A percentile compares a stretch with the other conserved stretches of the same genome.
These are phyloP conservation scores for Hylomyscus alleni DNA, from an alignment of 2,797 vertebrate species.

Conservation along the genomic window DNA sequence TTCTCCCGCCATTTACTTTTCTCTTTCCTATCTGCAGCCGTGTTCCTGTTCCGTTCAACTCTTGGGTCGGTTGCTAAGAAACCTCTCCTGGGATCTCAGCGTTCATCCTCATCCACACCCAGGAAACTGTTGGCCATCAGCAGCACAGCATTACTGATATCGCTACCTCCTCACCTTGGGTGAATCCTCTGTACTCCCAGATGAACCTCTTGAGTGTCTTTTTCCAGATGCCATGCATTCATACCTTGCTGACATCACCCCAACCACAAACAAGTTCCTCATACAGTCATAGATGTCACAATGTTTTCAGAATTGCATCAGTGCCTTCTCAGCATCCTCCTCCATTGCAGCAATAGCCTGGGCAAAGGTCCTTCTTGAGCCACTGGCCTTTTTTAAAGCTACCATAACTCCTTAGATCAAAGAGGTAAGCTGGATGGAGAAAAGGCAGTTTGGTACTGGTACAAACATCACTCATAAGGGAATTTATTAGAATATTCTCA, in stretches of 20 bases:
- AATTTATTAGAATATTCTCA: neutral
- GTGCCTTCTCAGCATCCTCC: neutral
- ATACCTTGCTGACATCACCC: neutral
- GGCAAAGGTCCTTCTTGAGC: neutral
- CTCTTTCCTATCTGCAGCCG: neutral
- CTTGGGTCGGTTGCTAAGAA: neutral
- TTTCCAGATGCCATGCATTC: neutral
- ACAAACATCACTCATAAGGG: neutral
- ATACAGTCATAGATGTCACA: neutral
- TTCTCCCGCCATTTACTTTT: neutral
- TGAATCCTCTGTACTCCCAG: neutral
- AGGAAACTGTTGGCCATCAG: neutral
- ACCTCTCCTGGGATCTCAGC: neutral
- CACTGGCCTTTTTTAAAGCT: neutral
- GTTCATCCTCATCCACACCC: neutral
- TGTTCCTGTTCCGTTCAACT: neutral
- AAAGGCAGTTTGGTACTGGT: neutral
- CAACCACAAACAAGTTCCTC: neutral
- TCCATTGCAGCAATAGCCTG: neutral
- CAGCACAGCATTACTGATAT: neutral
- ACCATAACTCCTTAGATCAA: neutral
- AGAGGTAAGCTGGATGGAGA: neutral
- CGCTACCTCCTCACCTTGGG: neutral
- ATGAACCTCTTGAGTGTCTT: neutral
- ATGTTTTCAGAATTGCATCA: conserved; percentile 17